Conservation (phyloP, 2,113 vertebrate genomes). For the Cavia aperea region DNA sequence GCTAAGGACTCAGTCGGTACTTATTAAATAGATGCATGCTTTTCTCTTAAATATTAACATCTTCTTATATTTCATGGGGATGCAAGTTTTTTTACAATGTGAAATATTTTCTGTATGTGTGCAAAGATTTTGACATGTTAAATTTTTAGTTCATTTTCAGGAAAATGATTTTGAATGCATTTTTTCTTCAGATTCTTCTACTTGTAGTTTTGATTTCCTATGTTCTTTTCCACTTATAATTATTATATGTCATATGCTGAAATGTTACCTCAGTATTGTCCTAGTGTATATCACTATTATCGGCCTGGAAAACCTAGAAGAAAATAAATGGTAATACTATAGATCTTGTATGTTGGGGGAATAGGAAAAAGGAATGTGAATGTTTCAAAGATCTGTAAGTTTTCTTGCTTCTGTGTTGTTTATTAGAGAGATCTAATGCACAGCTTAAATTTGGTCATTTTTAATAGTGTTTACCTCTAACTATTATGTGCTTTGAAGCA, state of each 20-base stretch:
- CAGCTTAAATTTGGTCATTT: not conserved
- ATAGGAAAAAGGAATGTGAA: not conserved
- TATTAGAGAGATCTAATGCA: not conserved
- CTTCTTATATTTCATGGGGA: not conserved
- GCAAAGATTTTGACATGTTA: not conserved
- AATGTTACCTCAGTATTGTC: constrained; percentile 12
- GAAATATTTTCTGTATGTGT: not conserved
- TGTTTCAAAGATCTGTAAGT: not conserved
- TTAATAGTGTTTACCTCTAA: not conserved
- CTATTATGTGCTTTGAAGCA: not conserved
- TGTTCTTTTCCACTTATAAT: not conserved
- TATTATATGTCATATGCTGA: not conserved
- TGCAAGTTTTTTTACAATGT: not conserved
- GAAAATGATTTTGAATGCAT: not conserved
- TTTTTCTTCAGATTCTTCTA: not conserved
- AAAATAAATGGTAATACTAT: not conserved
- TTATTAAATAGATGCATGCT: not conserved
- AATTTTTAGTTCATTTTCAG: not conserved
- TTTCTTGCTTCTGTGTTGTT: not conserved
- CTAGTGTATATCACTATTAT: not conserved
- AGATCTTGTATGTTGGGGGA: not conserved
- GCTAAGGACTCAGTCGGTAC: not conserved
- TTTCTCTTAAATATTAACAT: not conserved
- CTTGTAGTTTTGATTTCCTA: not conserved
- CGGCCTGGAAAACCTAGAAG: not conserved